Evolutionary conservation across 2,113 vertebrate genomes (phyloP), one percentile per base, ranked within the genome.

Genomic region (Lynx canadensis): DNA sequence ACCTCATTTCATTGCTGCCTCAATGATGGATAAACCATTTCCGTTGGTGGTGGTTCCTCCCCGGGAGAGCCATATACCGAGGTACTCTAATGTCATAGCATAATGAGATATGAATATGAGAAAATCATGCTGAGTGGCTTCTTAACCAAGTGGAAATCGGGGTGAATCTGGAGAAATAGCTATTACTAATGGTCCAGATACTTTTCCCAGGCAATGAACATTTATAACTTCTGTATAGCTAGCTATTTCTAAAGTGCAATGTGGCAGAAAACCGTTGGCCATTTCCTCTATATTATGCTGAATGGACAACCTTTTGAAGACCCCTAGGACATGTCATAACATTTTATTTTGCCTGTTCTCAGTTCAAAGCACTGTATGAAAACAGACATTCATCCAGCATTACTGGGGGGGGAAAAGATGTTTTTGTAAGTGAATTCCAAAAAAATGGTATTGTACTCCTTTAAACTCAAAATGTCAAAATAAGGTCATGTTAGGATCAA

Each of bases 61-160:
- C 80, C 57, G 80, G 92, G 90, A 95, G 9, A 9, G 2, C 1
- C 29, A 76, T 29, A 89, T 83, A 19, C 52, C 27, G 55, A 71
- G 86, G 83, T 7, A 10, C n/a, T 60, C 94, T 97, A 36, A 89
- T 81, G 85, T 82, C 89, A 79, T 25, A 66, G 93, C 95, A 85
- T 87, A 60, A 91, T 94, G 52, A 98, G 94, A 74, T 73, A 55
- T 19, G 93, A 96, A 96, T 96, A 9, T 86, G 74, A 50, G 55
- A 94, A 74, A 55, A 57, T 84, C 57, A 45, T 48, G 57, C 41
- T 80, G 87, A 96, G 71, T 66, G 85, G 11, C 36, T 88, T 66
- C 36, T 9, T 50, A 76, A 87, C 15, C 74, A 86, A 96, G 41
- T 97, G 31, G 4, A 95, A 92, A 91, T 76, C 15, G 29, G 63